Conservation (phyloP, 2,888 invertebrate species). For the Cistogaster globosa region DNA sequence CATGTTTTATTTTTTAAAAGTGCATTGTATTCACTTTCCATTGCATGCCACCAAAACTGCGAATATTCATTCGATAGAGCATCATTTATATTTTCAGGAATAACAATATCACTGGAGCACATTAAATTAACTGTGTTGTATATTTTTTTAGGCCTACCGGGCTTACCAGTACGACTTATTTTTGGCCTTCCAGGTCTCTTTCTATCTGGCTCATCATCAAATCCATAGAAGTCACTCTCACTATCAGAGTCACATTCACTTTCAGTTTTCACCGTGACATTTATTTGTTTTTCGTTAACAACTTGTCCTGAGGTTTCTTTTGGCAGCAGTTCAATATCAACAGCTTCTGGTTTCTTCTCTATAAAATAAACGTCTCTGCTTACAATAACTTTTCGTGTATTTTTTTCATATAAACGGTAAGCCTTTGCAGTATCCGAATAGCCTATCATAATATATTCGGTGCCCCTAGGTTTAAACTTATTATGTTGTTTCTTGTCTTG, state of each 20-base stretch:
- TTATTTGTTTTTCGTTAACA: not conserved
- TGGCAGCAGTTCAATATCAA: not conserved
- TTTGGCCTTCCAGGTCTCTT: slow-evolving; percentile 28
- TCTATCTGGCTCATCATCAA: not conserved
- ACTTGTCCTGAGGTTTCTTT: not conserved
- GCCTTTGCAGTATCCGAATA: slow-evolving; percentile 49
- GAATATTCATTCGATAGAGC: slow-evolving; percentile 60
- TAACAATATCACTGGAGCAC: slow-evolving; percentile 32
- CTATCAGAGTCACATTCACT: slow-evolving; percentile 10
- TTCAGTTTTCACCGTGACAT: not conserved
- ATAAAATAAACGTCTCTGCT: slow-evolving; percentile 51
- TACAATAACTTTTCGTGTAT: slow-evolving; percentile 19
- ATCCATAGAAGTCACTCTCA: not conserved
- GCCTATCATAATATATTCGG: slow-evolving; percentile 49
- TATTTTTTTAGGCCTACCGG: slow-evolving; percentile 65
- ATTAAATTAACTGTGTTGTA: slow-evolving; percentile 56
- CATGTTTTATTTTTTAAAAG: slow-evolving; percentile 22
- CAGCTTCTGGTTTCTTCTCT: not conserved
- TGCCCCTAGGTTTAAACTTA: slow-evolving; percentile 65
- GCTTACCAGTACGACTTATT: slow-evolving; percentile 40
- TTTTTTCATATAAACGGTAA: slow-evolving; percentile 37
- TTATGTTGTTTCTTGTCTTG: slow-evolving; percentile 58
- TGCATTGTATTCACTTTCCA: slow-evolving; percentile 65
- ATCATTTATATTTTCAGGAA: slow-evolving; percentile 28
- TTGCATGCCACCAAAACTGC: slow-evolving; percentile 55